Percentiles rank a stretch among this genome's conserved stretches.
Conservation (phyloP, 2,888 invertebrate genomes). For the Notodonta dromedarius region DNA sequence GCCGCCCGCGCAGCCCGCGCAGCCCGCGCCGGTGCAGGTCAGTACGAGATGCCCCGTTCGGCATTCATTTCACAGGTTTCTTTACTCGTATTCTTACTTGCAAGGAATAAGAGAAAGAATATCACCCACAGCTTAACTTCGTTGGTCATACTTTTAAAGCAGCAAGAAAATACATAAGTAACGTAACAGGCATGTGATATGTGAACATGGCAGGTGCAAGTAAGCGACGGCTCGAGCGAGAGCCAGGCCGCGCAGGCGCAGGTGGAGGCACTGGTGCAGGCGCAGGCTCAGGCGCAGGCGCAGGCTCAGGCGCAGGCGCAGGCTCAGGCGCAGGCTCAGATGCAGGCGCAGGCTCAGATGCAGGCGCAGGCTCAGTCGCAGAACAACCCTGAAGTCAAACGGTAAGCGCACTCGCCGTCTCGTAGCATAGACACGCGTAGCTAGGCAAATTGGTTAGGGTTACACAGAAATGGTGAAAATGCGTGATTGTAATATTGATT, state of each 20-base stretch:
- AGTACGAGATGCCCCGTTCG: too few relatives aligned
- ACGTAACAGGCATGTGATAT: not conserved
- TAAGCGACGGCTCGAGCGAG: conserved; percentile 46
- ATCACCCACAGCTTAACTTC: too few relatives aligned
- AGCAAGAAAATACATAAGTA: too few relatives aligned
- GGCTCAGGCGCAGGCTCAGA: too few relatives aligned
- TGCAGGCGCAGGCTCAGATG: too few relatives aligned
- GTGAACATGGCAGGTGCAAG: conserved; percentile 41
- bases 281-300: conserved; percentile 31
- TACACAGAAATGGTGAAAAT: not conserved
- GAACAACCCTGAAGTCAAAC: conserved; percentile 60
- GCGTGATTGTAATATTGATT: conserved; percentile 17
- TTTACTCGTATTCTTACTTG: too few relatives aligned
- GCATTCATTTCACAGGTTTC: too few relatives aligned
- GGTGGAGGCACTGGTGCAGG: conserved; percentile 32
- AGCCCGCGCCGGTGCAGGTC: conserved; percentile 8
- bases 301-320: too few relatives aligned
- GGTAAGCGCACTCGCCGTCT: conserved; percentile 47
- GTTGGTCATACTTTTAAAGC: too few relatives aligned
- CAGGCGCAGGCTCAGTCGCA: too few relatives aligned
- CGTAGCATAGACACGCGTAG: not conserved
- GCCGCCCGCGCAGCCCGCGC: conserved; percentile 25
- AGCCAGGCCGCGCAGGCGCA: conserved; percentile 27
- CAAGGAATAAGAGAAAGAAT: too few relatives aligned
- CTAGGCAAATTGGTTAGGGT: not conserved